Percentiles rank a stretch among this genome's conserved stretches.
Evolutionary conservation across 2,113 vertebrate genomes (phyloP).

Genomic region (Lucifuga dentata): DNA sequence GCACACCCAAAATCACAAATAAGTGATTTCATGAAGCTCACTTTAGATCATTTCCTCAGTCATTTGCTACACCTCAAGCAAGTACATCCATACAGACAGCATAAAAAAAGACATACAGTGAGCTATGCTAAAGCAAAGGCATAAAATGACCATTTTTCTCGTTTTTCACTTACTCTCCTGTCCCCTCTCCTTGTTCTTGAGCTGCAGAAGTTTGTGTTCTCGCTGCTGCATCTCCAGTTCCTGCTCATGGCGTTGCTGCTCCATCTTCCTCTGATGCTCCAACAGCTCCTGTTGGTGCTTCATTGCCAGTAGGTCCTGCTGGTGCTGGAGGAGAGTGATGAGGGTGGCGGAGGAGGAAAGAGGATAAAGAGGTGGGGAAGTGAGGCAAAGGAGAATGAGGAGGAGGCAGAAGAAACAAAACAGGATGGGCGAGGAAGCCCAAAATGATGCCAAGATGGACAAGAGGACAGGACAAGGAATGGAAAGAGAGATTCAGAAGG

Average conservation of each 20-base stretch:
- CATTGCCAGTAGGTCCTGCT: constrained; percentile 95
- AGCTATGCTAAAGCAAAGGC: no score
- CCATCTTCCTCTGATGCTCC: constrained; percentile 97
- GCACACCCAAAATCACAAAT: no score
- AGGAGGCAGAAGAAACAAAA: background rate
- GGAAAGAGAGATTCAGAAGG: background rate
- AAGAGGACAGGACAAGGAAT: background rate
- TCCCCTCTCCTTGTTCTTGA: constrained; percentile 97
- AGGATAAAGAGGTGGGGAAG: background rate
- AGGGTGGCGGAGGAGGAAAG: background rate
- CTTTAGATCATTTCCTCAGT: background rate
- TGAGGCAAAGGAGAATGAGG: background rate
- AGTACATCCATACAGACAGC: no score
- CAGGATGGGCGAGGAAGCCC: background rate
- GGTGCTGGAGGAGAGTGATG: constrained; percentile 85
- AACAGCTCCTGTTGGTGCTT: constrained; percentile 97
- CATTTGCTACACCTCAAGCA: background rate
- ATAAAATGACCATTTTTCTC: no score
- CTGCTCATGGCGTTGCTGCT: constrained; percentile 94
- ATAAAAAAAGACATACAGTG: background rate
- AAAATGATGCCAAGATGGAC: no score
- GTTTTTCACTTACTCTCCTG: constrained; percentile 91
- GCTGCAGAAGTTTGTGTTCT: constrained; percentile 94
- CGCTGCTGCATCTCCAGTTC: constrained; percentile 96
- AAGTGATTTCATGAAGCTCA: background rate